Evolutionary conservation across 1,140 invertebrate species (phyloP), one percentile per base, ranked within the genome.

Genomic region (Cydia pomonella): DNA sequence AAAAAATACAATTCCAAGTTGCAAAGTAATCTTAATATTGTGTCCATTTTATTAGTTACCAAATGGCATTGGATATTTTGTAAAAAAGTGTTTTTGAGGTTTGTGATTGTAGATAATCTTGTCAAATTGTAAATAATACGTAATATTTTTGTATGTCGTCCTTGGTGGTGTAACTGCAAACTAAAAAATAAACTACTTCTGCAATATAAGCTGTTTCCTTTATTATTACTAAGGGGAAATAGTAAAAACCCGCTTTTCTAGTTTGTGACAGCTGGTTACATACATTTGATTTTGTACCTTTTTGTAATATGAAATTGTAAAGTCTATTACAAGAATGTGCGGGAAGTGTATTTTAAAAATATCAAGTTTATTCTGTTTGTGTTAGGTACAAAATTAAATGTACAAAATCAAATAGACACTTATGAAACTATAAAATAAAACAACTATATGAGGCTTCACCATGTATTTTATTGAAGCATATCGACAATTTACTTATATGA

Each of bases 131-230:
- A 69, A 29, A 69, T 69, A 50, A 47, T 16, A 59, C 53, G 18
- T 59, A 59, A 69, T 69, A 69, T 69, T 69, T 69, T 69, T 69
- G 29, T 69, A 69, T 69, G 64, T 69, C 16, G 64, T 69, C 13
- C n/a, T 69, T 69, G 64, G 29, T 66, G 25, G 25, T 69, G 64
- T 69, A 38, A 69, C 33, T 69, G 64, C 27, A 69, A 69, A 69
- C 64, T 69, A 33, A 38, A 69, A 66, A 69, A 33, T 33, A 69
- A 69, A 69, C 27, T 69, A 69, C 64, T 69, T 69, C 64, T 69
- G 64, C 29, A 69, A 38, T 69, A 66, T 63, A 27, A 25, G 16
- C 9, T 66, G 63, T 66, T 66, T 66, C 9, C 25, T 66, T 66
- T 66, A 25, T 23, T 27, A 63, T 38, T 33, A 7, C 29, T 4